Base-by-base conservation (phyloP, 2,113 vertebrate species). In the Chaenocephalus aceratus region DNA sequence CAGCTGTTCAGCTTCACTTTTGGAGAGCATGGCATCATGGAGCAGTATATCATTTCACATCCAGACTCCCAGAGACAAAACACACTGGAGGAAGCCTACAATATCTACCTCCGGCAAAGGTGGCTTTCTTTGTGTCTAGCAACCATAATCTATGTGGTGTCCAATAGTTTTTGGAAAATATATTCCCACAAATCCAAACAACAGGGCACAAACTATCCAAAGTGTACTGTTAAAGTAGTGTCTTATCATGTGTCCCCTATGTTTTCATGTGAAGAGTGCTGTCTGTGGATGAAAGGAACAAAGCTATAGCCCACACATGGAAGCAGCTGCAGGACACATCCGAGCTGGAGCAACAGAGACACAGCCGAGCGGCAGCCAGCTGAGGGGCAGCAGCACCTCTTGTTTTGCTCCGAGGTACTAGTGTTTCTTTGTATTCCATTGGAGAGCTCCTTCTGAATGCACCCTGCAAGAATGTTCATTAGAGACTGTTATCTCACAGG, bases 21-120 rank as follows among this genome's bases (percentile, higher is more conserved):
- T 46, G 68, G 52, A 60, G 65, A 91, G 52, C 60, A 23, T 63
- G 86, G 82, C 3, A 23, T 86, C 64, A 30, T 86, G 5, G 83
- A 88, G 63, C 67, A 64, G 14, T 80, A 82, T 3, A 18, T 82
- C 9, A 52, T 67, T 72, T 53, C 45, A 34, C 66, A 52, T 11
- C 45, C 30, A 48, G 77, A 77, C 23, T 65, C 65, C 49, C n/a
- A 23, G 58, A 59, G 0, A 49, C 82, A 74, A 46, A 15, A 84
- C 56, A 45, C 30, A 54, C 49, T 10, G 21, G 85, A 94, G 36
- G 87, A 93, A 72, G 44, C 46, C 48, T 93, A 86, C 61, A 85
- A 88, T 45, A 52, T 75, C 65, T 93, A 93, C 80, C 82, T 94
- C 15, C 80, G 88, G 53, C 79, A 93, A 63, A 93, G 94, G 94